These are phyloP conservation scores for Semicossyphus pulcher DNA, from an alignment of 2,113 vertebrate species.

Conservation along the genomic window DNA sequence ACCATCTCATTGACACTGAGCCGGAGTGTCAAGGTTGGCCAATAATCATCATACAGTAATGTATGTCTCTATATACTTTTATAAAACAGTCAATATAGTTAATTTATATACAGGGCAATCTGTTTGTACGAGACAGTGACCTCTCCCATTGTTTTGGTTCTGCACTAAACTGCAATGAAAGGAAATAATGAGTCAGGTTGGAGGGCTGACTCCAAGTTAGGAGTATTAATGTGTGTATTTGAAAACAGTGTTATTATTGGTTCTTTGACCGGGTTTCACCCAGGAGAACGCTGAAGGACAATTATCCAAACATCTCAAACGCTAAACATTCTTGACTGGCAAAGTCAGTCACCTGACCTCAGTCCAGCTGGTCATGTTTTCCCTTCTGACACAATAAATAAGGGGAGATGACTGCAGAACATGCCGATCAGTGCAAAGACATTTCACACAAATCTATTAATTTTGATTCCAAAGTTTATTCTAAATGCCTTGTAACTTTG, in stretches of 20 bases:
- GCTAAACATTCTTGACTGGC: no score
- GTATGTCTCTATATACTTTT: not conserved
- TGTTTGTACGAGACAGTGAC: not conserved
- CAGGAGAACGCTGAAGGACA: no score
- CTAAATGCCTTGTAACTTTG: no score
- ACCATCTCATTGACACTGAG: constrained; percentile 11
- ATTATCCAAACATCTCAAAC: no score
- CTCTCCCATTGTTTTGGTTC: constrained; percentile 7
- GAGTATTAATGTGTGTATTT: no score
- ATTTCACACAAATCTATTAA: no score
- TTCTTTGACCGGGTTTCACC: no score
- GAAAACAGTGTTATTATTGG: no score
- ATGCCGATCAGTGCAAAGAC: no score
- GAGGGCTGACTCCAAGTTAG: not conserved
- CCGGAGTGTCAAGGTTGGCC: not conserved
- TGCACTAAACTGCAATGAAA: not conserved
- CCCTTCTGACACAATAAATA: no score
- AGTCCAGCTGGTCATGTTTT: not conserved
- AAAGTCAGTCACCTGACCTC: not conserved
- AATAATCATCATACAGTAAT: not conserved
- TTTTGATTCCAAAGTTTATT: no score
- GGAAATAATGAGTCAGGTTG: constrained; percentile 6
- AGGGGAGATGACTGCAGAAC: no score
- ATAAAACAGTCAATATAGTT: not conserved
- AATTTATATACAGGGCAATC: not conserved